Conservation (phyloP, 2,888 invertebrate genomes). For the Belgica antarctica region DNA sequence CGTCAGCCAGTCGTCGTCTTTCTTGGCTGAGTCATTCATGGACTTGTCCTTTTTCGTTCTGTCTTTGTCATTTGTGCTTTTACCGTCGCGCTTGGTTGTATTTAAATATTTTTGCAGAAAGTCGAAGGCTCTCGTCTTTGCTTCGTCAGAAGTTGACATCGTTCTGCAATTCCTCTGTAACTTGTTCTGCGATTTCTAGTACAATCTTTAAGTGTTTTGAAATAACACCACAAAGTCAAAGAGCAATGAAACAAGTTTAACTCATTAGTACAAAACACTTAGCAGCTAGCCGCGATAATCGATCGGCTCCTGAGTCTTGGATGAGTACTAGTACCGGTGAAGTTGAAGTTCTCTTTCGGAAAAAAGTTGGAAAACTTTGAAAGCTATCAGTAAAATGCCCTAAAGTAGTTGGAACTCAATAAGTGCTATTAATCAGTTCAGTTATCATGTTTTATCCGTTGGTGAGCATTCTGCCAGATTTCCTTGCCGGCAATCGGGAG, state of each 20-base stretch:
- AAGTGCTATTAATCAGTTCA: constrained; percentile 44
- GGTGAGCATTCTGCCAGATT: constrained; percentile 12
- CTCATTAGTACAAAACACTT: not conserved
- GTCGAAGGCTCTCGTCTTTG: too few species aligned
- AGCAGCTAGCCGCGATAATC: not conserved
- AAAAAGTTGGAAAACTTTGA: constrained; percentile 13
- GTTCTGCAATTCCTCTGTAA: too few species aligned
- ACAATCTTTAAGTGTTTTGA: too few species aligned
- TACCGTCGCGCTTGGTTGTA: not conserved
- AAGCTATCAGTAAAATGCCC: constrained; percentile 39
- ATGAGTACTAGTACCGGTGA: constrained; percentile 29
- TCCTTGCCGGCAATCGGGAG: not conserved
- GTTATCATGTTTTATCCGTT: constrained; percentile 44
- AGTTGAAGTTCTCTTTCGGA: not conserved
- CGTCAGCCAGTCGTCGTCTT: constrained; percentile 34
- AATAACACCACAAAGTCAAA: too few species aligned
- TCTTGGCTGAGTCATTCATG: not conserved
- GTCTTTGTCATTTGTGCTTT: not conserved
- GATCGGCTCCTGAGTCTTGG: not conserved
- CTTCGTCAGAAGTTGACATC: too few species aligned
- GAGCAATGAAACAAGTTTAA: too few species aligned
- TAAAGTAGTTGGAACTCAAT: constrained; percentile 37
- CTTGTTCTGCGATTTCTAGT: too few species aligned
- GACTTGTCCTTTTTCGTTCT: not conserved
- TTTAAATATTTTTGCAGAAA: constrained; percentile 28